Evolutionary conservation across 2,888 invertebrate genomes (phyloP), one percentile per base, ranked within the genome.

Genomic region (Heliconius cydno): DNA sequence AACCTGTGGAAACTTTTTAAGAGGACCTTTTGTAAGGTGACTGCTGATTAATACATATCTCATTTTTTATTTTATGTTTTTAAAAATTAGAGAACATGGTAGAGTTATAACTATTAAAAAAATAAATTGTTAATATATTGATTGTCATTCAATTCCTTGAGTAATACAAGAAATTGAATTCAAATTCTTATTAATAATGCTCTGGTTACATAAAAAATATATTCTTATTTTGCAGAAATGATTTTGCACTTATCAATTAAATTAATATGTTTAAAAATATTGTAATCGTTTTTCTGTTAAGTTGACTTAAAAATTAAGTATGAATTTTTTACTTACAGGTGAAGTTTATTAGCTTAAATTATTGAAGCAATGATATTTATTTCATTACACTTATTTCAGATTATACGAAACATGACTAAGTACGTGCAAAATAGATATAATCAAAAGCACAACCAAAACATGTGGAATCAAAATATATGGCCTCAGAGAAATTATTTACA

Each of bases 401-500:
- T 66, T 65, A 41, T 19, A 6, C 19, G 2, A 28, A 38, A 67
- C 28, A 74, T 79, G 74, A 63, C 41, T 65, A 70, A 38, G 12
- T 70, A 41, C 34, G 1, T 25, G 9, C 68, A 52, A 46, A 68
- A 75, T 30, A 28, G 68, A 41, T 68, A 38, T 57, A 78, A 68
- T 19, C 25, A 66, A 25, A 75, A 25, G 38, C 57, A 79, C 41
- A 76, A 28, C 28, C 78, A 79, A 67, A 78, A 74, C 66, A 13
- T 38, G 25, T 78, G 81, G 74, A 71, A 81, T 60, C 75, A 41
- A 77, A 71, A 76, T 30, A 25, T 46, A 15, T 30, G 67, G 52
- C 78, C 73, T 22, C 73, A 77, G 25, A 60, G 63, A 70, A 72
- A 25, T 65, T 68, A 77, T 41, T 30, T 71, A 10, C 60, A 57